Conservation (phyloP, 2,888 invertebrate genomes). For the Drosophila peninsularis region DNA sequence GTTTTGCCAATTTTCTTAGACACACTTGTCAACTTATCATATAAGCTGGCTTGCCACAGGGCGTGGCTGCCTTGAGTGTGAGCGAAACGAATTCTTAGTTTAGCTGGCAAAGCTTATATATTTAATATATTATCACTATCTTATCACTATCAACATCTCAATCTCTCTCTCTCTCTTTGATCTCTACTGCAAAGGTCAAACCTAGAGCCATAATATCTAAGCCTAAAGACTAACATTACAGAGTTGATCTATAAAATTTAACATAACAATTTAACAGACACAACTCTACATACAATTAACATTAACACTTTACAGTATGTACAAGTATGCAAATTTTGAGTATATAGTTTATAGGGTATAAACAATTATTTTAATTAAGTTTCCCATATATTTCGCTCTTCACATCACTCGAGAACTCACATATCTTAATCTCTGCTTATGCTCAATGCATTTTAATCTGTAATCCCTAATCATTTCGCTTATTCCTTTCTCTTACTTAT, state of each 20-base stretch:
- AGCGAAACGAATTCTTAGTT: background rate
- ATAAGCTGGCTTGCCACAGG: constrained; percentile 1
- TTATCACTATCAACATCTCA: too few species aligned
- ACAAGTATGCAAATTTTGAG: background rate
- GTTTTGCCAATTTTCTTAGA: constrained; percentile 57
- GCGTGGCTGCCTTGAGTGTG: background rate
- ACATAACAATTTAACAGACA: too few species aligned
- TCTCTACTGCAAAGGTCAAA: too few species aligned
- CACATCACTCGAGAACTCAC: background rate
- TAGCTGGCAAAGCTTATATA: background rate
- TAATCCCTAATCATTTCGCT: background rate
- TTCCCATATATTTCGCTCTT: background rate
- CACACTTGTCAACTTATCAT: constrained; percentile 41
- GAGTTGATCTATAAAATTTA: too few species aligned
- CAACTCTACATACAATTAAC: too few species aligned
- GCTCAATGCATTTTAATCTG: background rate
- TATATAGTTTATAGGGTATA: background rate
- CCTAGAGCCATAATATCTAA: too few species aligned
- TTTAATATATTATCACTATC: background rate
- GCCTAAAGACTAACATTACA: too few species aligned
- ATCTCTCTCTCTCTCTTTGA: too few species aligned
- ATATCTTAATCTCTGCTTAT: background rate
- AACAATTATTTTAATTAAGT: background rate
- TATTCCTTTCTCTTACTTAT: background rate
- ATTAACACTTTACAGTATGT: too few species aligned